These are phyloP conservation scores for Crotalus tigris DNA, from an alignment of 2,113 vertebrate species.

Conservation along the genomic window DNA sequence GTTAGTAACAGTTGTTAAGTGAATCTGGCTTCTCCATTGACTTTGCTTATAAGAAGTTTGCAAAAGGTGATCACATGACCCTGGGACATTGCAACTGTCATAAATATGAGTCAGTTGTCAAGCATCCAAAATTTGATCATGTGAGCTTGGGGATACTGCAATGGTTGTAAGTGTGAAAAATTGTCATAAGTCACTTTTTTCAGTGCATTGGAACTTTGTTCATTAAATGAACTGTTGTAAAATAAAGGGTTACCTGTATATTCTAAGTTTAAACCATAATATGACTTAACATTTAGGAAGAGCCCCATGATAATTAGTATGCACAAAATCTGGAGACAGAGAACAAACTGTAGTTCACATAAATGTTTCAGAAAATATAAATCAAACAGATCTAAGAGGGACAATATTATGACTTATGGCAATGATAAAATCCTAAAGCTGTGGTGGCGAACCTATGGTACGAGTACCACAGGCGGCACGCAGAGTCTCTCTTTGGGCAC, in stretches of 20 bases:
- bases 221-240: neutral
- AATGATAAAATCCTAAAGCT: neutral
- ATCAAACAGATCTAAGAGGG: neutral
- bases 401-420: neutral
- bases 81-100: neutral
- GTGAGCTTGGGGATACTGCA: neutral
- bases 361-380: neutral
- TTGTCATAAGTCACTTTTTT: neutral
- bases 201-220: neutral
- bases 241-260: neutral
- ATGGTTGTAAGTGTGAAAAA: neutral
- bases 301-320: neutral
- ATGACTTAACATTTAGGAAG: neutral
- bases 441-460: no score
- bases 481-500: no score
- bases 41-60: neutral
- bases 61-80: neutral
- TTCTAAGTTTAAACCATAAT: neutral
- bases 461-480: no score
- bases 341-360: no score
- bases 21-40: neutral
- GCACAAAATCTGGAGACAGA: neutral
- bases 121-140: neutral
- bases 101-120: neutral
- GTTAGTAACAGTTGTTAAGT: neutral